phyloP scores from a whole-genome alignment of 2,888 invertebrate genomes.

The Poecilobothrus nobilitatus region DNA sequence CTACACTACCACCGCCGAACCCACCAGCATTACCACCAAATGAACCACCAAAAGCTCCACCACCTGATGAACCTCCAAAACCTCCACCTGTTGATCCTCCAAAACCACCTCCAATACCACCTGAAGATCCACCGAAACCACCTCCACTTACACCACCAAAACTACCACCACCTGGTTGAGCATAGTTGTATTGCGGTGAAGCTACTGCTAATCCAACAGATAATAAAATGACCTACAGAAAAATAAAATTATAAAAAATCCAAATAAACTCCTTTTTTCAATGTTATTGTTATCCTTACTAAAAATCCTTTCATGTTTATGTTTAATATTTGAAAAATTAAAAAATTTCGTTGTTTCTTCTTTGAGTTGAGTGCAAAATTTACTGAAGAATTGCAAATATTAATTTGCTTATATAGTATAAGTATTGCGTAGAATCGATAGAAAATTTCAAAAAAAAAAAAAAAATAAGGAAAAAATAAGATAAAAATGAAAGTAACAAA shows the following conservation, averaged over 20 bases:
- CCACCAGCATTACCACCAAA: conserved; percentile 14
- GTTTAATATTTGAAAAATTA: background rate
- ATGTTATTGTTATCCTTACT: background rate
- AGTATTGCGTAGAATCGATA: background rate
- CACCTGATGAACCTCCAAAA: background rate
- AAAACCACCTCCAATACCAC: conserved; percentile 12
- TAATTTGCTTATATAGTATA: background rate
- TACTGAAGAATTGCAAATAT: background rate
- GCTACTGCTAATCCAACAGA: background rate
- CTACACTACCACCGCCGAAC: conserved; percentile 16
- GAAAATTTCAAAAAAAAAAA: background rate
- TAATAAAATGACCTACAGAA: background rate
- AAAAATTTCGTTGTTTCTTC: background rate
- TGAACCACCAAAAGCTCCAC: background rate
- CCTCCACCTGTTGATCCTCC: background rate
- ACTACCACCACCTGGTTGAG: background rate
- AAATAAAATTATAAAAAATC: background rate
- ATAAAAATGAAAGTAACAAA: background rate
- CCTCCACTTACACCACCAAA: conserved; percentile 10
- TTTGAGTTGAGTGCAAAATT: background rate
- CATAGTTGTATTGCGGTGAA: conserved; percentile 10
- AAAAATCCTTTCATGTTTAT: background rate
- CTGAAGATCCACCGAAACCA: background rate
- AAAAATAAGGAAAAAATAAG: background rate
- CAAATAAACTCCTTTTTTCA: background rate